Evolutionary conservation across 2,797 vertebrate genomes (phyloP).

Genomic region (Esox lucius): DNA sequence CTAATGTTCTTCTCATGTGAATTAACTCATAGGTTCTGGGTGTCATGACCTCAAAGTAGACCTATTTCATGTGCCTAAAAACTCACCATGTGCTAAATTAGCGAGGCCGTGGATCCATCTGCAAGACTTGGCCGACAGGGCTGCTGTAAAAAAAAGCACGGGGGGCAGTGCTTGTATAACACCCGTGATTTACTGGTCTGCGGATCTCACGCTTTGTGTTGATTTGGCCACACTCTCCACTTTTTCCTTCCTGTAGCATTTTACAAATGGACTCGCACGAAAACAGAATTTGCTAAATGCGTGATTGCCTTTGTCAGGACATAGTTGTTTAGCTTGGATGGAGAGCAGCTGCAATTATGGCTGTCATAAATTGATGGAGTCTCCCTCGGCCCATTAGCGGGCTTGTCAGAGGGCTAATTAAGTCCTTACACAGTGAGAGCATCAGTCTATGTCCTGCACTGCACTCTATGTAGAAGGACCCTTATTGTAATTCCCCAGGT

Average conservation of each 20-base stretch:
- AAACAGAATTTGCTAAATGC: conserved; percentile 64
- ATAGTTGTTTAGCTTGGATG: conserved; percentile 74
- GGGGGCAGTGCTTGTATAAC: conserved; percentile 76
- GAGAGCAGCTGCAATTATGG: conserved; percentile 64
- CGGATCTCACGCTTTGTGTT: conserved; percentile 73
- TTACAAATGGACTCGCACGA: conserved; percentile 64
- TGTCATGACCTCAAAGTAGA: conserved; percentile 37
- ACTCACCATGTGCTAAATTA: conserved; percentile 51
- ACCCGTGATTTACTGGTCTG: conserved; percentile 77
- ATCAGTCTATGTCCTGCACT: conserved; percentile 37
- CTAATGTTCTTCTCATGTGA: conserved; percentile 43
- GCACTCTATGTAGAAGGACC: conserved; percentile 1
- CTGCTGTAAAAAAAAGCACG: conserved; percentile 67
- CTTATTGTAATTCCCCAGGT: conserved; percentile 5
- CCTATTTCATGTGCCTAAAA: conserved; percentile 48
- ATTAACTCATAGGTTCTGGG: conserved; percentile 44
- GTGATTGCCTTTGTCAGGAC: conserved; percentile 72
- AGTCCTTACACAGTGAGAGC: conserved; percentile 54
- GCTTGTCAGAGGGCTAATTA: conserved; percentile 67
- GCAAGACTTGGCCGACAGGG: conserved; percentile 66
- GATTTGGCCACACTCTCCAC: conserved; percentile 61
- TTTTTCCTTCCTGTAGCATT: conserved; percentile 56
- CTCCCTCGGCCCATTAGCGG: conserved; percentile 56
- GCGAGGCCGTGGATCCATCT: conserved; percentile 62
- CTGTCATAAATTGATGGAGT: conserved; percentile 73